Conservation (phyloP, 1,140 invertebrate genomes). For the Drosophila arizonae region DNA sequence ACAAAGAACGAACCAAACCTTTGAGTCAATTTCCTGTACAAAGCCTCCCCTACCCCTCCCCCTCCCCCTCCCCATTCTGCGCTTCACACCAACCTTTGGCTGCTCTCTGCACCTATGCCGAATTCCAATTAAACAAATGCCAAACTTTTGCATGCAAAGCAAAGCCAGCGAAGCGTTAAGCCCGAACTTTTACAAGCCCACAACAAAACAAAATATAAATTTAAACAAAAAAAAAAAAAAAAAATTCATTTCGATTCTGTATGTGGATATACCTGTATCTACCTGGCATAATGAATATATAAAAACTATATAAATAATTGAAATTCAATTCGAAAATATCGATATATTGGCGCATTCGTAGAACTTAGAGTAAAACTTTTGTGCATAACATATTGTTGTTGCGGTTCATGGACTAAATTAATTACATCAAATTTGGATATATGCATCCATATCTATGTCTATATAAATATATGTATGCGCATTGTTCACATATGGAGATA, state of each 20-base stretch:
- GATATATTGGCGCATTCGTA: constrained; percentile 4
- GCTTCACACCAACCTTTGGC: too few species aligned
- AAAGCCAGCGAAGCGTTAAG: constrained; percentile 38
- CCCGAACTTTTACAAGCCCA: constrained; percentile 43
- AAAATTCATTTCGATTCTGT: constrained; percentile 15
- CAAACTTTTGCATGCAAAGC: constrained; percentile 63
- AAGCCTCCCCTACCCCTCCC: too few species aligned
- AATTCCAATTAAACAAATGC: constrained; percentile 81
- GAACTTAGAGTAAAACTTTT: constrained; percentile 8
- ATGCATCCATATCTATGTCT: not conserved
- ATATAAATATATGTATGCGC: too few species aligned
- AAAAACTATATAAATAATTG: constrained; percentile 16
- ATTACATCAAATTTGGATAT: constrained; percentile 22
- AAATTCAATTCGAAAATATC: constrained; percentile 13
- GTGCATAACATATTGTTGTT: constrained; percentile 7
- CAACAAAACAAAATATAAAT: not conserved
- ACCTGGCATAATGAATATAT: not conserved
- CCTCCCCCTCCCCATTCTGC: too few species aligned
- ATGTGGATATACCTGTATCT: not conserved
- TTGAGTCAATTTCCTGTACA: not conserved
- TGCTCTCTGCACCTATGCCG: constrained; percentile 31
- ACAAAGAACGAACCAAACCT: not conserved
- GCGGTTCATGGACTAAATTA: not conserved
- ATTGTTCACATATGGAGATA: too few species aligned
- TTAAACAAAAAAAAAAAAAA: not conserved